A percentile compares a stretch with the other conserved stretches of the same genome.
phyloP scores from a whole-genome alignment of 2,797 vertebrate genomes.

The Sebastes melanostomus region DNA sequence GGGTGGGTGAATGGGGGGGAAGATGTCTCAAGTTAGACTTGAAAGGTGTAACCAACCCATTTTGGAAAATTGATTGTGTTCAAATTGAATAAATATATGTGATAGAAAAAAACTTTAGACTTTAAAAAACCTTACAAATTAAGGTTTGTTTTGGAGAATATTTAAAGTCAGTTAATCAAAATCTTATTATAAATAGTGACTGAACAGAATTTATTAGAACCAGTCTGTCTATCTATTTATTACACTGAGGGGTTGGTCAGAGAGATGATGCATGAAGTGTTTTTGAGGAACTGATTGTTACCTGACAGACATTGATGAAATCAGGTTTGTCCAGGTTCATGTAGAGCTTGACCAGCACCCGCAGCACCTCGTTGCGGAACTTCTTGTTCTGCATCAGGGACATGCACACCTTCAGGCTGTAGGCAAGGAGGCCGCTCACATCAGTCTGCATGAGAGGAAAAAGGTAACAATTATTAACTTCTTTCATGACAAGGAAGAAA shows the following conservation, averaged over 20 bases:
- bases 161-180: not conserved
- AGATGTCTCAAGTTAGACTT: no score
- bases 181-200: not conserved
- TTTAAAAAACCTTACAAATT: not conserved
- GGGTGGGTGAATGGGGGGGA: no score
- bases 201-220: not conserved
- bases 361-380: constrained; percentile 95
- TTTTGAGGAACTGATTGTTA: constrained; percentile 55
- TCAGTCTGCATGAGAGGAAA: constrained; percentile 85
- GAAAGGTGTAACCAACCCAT: no score
- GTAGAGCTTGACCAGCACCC: constrained; percentile 98
- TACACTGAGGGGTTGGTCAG: not conserved
- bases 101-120: no score
- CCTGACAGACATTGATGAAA: constrained; percentile 99
- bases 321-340: constrained; percentile 99
- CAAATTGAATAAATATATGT: no score
- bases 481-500: not conserved
- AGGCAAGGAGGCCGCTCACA: constrained; percentile 94
- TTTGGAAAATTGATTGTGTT: no score
- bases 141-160: not conserved
- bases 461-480: not conserved
- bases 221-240: not conserved
- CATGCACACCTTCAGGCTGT: constrained; percentile 99
- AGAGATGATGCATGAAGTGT: not conserved
- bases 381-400: constrained; percentile 99